Evolutionary conservation across 2,888 invertebrate genomes (phyloP).

Genomic region (Torymus aiolomorphi): DNA sequence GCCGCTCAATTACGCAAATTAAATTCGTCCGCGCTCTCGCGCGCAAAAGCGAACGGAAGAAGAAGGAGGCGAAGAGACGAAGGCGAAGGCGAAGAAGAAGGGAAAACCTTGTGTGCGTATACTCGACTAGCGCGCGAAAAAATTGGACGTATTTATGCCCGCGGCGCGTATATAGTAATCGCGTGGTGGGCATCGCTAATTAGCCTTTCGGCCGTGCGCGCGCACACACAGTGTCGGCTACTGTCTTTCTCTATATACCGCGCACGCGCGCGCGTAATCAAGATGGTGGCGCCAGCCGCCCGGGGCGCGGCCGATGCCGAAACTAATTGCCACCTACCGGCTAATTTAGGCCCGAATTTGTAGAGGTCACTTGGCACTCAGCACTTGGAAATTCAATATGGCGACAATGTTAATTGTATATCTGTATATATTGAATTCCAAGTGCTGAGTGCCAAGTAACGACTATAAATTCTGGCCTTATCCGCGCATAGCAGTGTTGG

Average conservation of each 20-base stretch:
- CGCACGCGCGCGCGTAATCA: constrained; percentile 64
- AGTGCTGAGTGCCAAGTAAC: no score
- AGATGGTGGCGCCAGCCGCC: constrained; percentile 75
- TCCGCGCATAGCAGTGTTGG: no score
- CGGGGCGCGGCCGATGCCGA: constrained; percentile 74
- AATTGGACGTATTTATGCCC: constrained; percentile 65
- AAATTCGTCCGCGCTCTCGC: constrained; percentile 24
- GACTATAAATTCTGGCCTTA: no score
- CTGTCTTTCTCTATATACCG: constrained; percentile 67
- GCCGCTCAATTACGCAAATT: constrained; percentile 57
- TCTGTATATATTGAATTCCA: no score
- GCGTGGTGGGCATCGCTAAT: constrained; percentile 75
- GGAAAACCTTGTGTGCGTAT: constrained; percentile 36
- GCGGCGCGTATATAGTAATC: constrained; percentile 66
- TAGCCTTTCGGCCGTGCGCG: constrained; percentile 73
- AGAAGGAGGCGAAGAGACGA: background rate
- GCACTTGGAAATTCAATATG: no score
- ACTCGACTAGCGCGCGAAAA: constrained; percentile 33
- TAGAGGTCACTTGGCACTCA: no score
- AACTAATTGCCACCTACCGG: constrained; percentile 73
- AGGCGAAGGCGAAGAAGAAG: constrained; percentile 22
- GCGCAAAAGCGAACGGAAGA: no score
- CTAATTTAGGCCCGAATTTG: constrained; percentile 76
- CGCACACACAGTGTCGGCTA: constrained; percentile 74
- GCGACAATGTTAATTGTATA: no score